phyloP scores from a whole-genome alignment of 2,797 vertebrate genomes.

The Galago senegalensis region DNA sequence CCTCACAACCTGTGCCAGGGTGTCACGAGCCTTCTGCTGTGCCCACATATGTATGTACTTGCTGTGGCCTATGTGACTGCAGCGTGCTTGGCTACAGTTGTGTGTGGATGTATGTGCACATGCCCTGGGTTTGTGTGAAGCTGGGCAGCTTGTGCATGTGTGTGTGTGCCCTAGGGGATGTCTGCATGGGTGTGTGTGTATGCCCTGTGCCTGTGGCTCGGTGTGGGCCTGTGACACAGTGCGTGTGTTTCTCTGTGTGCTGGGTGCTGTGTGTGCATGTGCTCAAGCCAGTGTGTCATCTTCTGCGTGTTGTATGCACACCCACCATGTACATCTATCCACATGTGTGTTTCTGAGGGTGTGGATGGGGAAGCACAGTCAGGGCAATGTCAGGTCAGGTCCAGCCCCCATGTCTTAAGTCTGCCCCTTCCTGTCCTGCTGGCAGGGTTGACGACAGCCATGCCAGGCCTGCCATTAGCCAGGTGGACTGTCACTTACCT shows the following conservation, averaged over 20 bases:
- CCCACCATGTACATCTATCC: fast-evolving
- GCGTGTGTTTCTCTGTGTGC: not conserved
- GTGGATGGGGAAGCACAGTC: not conserved
- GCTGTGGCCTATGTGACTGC: not conserved
- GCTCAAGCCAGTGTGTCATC: fast-evolving
- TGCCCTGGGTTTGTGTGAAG: not conserved
- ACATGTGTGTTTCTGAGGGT: fast-evolving
- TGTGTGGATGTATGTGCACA: not conserved
- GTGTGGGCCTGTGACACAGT: not conserved
- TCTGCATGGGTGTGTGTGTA: not conserved
- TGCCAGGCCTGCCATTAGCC: not conserved
- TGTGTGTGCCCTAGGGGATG: too few relatives aligned
- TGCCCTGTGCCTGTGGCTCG: not conserved
- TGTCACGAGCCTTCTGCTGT: not conserved
- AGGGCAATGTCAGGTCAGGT: not conserved
- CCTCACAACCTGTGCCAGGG: not conserved
- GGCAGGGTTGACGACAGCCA: fast-evolving
- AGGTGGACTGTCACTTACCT: not conserved
- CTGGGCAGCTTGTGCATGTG: not conserved
- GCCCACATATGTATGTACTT: fast-evolving
- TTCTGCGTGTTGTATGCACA: fast-evolving
- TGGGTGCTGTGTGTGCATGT: not conserved
- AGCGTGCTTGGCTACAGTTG: not conserved
- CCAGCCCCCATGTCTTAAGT: fast-evolving
- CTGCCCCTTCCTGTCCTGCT: not conserved